Conservation (phyloP, 2,797 vertebrate species). For the Geotrypetes seraphini region DNA sequence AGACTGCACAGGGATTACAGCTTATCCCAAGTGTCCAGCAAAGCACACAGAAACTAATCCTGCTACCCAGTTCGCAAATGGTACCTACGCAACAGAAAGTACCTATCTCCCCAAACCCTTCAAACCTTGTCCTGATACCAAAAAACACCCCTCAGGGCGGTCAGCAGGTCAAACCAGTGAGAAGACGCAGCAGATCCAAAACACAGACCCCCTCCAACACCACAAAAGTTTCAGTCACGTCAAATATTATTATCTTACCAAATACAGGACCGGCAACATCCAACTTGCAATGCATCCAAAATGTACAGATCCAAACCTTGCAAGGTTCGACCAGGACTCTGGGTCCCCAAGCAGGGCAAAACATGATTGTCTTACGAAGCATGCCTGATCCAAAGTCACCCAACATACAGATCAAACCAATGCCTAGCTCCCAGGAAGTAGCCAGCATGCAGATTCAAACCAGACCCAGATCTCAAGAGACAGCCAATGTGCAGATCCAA, state of each 20-base stretch:
- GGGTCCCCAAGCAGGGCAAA: slow-evolving; percentile 13
- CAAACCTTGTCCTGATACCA: slow-evolving; percentile 63
- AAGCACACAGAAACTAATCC: slow-evolving; percentile 36
- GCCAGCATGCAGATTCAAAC: background rate
- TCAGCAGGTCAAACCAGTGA: background rate
- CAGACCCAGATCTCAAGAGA: background rate
- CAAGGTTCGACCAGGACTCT: background rate
- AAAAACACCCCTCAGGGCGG: slow-evolving; percentile 36
- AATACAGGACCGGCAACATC: background rate
- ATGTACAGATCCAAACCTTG: slow-evolving; percentile 10
- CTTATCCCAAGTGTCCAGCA: slow-evolving; percentile 74
- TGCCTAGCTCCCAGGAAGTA: background rate
- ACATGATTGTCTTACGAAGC: slow-evolving; percentile 42
- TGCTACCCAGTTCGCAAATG: slow-evolving; percentile 51
- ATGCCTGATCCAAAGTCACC: slow-evolving; percentile 12
- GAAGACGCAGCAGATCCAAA: background rate
- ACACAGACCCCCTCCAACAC: background rate
- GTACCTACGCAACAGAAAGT: slow-evolving; percentile 56
- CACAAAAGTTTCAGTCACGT: background rate
- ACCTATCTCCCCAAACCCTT: slow-evolving; percentile 49
- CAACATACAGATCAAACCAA: slow-evolving; percentile 3
- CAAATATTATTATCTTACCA: slow-evolving; percentile 7
- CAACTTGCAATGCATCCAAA: background rate
- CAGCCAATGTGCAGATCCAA: background rate
- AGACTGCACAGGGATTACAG: slow-evolving; percentile 76